A percentile compares a stretch with the other conserved stretches of the same genome.
These are phyloP conservation scores for Sphaerophoria taeniata DNA, from an alignment of 2,888 invertebrate genomes.

Conservation along the genomic window DNA sequence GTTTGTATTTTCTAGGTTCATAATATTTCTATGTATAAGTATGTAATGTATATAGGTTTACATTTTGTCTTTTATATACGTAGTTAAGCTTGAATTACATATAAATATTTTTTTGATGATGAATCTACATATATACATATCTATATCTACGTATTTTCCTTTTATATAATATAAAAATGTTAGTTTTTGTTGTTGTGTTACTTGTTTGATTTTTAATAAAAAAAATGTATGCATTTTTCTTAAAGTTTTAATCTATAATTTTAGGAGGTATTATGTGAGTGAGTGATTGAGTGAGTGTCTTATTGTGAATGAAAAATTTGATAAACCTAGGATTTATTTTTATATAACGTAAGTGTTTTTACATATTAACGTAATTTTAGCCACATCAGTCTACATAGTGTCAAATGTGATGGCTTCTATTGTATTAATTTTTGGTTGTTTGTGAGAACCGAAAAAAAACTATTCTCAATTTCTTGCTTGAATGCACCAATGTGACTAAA, in stretches of 20 bases:
- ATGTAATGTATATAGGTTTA: slow-evolving; percentile 21
- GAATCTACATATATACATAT: slow-evolving; percentile 25
- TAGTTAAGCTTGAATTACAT: slow-evolving; percentile 58
- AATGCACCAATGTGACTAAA: slow-evolving; percentile 18
- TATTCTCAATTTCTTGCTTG: slow-evolving; percentile 11
- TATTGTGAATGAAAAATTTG: slow-evolving; percentile 44
- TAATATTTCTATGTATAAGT: background rate
- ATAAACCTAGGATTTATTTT: slow-evolving; percentile 50
- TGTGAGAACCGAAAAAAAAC: background rate
- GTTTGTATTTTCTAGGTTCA: slow-evolving; percentile 51
- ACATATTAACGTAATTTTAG: slow-evolving; percentile 21
- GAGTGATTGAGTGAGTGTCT: slow-evolving; percentile 40
- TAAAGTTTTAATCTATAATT: slow-evolving; percentile 8
- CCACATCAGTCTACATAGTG: slow-evolving; percentile 14
- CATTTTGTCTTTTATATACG: slow-evolving; percentile 36
- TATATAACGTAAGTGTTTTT: slow-evolving; percentile 35
- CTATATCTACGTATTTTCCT: slow-evolving; percentile 43
- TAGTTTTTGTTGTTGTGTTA: slow-evolving; percentile 29
- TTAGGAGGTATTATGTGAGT: slow-evolving; percentile 50
- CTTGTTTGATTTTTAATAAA: slow-evolving; percentile 56
- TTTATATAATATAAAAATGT: slow-evolving; percentile 60
- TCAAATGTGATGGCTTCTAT: slow-evolving; percentile 14
- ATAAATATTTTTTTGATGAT: slow-evolving; percentile 49
- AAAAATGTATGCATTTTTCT: slow-evolving; percentile 59
- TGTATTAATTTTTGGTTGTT: background rate